Percentiles rank a stretch among this genome's conserved stretches.
Evolutionary conservation across 2,888 invertebrate species (phyloP).

Genomic region (Latheticus oryzae): DNA sequence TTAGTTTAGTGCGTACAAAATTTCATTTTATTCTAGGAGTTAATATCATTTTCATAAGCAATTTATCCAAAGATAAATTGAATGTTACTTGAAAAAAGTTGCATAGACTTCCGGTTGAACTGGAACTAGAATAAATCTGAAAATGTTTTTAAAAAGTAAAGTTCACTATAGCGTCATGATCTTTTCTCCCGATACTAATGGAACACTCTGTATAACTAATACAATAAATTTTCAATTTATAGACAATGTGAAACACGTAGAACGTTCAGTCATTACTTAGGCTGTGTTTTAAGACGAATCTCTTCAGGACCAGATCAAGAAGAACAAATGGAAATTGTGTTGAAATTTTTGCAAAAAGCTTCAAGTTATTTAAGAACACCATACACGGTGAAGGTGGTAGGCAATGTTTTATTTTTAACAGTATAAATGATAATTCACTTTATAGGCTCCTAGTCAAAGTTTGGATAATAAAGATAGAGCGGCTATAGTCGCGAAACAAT

Average conservation of each 20-base stretch:
- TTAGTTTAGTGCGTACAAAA: too few species aligned
- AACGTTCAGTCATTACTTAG: conserved; percentile 82
- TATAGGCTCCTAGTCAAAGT: conserved; percentile 76
- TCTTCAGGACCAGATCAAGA: conserved; percentile 69
- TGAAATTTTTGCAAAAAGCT: conserved; percentile 81
- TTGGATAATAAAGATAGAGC: conserved; percentile 84
- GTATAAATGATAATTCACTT: conserved; percentile 7
- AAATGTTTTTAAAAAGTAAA: too few species aligned
- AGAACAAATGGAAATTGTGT: conserved; percentile 75
- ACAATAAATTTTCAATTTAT: conserved; percentile 49
- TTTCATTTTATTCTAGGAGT: too few species aligned
- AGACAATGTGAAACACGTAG: conserved; percentile 79
- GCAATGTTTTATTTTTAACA: not conserved
- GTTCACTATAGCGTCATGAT: too few species aligned
- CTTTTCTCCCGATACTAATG: not conserved
- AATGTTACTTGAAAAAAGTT: too few species aligned
- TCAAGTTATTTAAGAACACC: conserved; percentile 79
- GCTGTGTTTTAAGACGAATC: conserved; percentile 78
- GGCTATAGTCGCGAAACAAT: conserved; percentile 85
- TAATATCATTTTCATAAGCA: too few species aligned
- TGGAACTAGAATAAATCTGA: too few species aligned
- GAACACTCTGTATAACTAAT: too few species aligned
- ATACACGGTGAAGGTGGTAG: conserved; percentile 70
- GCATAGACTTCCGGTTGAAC: too few species aligned
- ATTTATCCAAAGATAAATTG: too few species aligned